Percentiles rank a stretch among this genome's conserved stretches.
phyloP scores from a whole-genome alignment of 2,113 vertebrate genomes.

The Pseudopipra pipra region DNA sequence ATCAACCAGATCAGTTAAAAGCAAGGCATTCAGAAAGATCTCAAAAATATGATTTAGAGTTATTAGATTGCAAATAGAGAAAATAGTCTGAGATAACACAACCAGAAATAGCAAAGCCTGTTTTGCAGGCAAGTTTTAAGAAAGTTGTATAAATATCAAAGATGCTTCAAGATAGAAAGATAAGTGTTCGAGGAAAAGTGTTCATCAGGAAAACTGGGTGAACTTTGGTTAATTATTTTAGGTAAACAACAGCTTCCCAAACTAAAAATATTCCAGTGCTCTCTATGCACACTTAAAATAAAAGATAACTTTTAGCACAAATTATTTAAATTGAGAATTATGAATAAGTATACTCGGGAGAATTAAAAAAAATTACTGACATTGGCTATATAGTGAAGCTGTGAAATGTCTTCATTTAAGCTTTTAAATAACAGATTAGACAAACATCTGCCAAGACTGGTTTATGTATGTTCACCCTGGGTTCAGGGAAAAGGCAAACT shows the following conservation, averaged over 20 bases:
- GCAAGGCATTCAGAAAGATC: background rate
- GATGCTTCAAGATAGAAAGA: background rate
- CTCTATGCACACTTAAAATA: background rate
- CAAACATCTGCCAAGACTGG: background rate
- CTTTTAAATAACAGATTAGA: background rate
- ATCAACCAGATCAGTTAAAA: background rate
- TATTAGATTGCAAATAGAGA: background rate
- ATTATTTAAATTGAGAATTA: background rate
- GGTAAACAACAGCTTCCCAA: background rate
- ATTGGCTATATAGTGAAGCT: background rate
- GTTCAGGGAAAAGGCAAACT: background rate
- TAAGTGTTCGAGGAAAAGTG: background rate
- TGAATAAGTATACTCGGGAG: background rate
- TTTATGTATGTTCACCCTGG: background rate
- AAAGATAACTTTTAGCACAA: background rate
- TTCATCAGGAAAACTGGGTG: background rate
- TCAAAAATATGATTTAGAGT: background rate
- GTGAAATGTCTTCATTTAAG: background rate
- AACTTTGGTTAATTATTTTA: background rate
- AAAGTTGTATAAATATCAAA: background rate
- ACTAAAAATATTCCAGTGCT: background rate
- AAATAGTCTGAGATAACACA: background rate
- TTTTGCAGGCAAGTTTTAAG: background rate
- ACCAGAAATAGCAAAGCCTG: background rate
- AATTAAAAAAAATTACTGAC: background rate